Evolutionary conservation across 2,888 invertebrate species (phyloP).

Genomic region (Abscondita cerata): DNA sequence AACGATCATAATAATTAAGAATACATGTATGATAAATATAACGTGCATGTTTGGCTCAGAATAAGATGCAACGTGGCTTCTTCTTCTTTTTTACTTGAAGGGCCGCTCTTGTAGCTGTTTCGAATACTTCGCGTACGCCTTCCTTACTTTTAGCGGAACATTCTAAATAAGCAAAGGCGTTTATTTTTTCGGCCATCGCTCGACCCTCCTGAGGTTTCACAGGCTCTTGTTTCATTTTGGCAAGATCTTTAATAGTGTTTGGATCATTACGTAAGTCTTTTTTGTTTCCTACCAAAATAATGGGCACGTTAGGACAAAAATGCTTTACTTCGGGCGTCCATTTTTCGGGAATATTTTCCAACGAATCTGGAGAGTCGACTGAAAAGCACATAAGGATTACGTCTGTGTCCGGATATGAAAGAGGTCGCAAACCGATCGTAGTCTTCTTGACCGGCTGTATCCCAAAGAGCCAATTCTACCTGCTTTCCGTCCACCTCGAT

Average conservation of each 20-base stretch:
- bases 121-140: slow-evolving; percentile 98
- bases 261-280: slow-evolving; percentile 96
- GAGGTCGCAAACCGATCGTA: slow-evolving; percentile 94
- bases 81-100: slow-evolving; percentile 96
- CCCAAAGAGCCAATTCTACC: slow-evolving; percentile 94
- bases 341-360: slow-evolving; percentile 99
- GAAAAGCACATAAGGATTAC: slow-evolving; percentile 99
- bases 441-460: slow-evolving; percentile 98
- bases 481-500: slow-evolving; percentile 98
- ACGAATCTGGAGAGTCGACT: slow-evolving; percentile 97
- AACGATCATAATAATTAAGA: slow-evolving; percentile 48
- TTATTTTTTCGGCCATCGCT: slow-evolving; percentile 98
- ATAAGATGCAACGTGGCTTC: slow-evolving; percentile 85
- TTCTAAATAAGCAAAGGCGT: slow-evolving; percentile 97
- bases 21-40: slow-evolving; percentile 42
- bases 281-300: slow-evolving; percentile 98
- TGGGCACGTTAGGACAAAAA: slow-evolving; percentile 99
- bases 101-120: slow-evolving; percentile 97
- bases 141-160: slow-evolving; percentile 99
- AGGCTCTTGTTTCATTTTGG: slow-evolving; percentile 98
- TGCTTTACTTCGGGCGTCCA: slow-evolving; percentile 98
- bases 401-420: slow-evolving; percentile 98
- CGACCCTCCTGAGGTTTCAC: slow-evolving; percentile 97
- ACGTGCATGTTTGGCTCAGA: slow-evolving; percentile 48
- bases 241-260: slow-evolving; percentile 90